Conservation (phyloP, 1,140 invertebrate genomes). For the Telenomus remus region DNA sequence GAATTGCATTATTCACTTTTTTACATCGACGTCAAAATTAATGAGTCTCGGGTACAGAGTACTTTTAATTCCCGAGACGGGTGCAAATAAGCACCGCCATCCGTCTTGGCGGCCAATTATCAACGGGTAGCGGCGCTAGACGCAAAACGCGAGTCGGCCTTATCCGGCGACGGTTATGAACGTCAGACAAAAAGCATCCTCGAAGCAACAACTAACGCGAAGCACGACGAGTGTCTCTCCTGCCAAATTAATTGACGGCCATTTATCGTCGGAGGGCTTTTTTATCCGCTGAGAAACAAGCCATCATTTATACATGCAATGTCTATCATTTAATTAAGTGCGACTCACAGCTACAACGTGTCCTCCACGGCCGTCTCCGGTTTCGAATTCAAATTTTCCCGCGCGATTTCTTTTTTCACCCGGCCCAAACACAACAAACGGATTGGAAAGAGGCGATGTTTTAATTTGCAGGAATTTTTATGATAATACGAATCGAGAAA, state of each 20-base stretch:
- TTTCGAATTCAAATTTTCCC: not conserved
- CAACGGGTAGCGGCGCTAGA: constrained; percentile 57
- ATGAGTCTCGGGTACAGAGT: constrained; percentile 62
- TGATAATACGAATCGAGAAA: constrained; percentile 40
- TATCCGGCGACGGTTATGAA: constrained; percentile 39
- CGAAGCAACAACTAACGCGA: constrained; percentile 26
- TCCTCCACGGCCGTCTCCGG: not conserved
- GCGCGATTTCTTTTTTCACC: no score
- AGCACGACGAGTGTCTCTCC: constrained; percentile 3
- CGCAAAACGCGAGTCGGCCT: constrained; percentile 33
- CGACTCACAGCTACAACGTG: not conserved
- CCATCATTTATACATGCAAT: constrained; percentile 7
- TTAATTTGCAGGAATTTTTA: constrained; percentile 45
- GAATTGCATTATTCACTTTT: constrained; percentile 53
- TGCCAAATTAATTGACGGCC: constrained; percentile 25
- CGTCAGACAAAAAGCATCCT: constrained; percentile 39
- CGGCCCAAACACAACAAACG: no score
- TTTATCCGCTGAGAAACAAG: not conserved
- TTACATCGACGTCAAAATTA: constrained; percentile 48
- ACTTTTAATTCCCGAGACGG: constrained; percentile 72
- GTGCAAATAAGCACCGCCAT: constrained; percentile 73
- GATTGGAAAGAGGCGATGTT: constrained; percentile 19
- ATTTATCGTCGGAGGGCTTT: constrained; percentile 19
- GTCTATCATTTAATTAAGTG: constrained; percentile 15
- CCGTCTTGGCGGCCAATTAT: constrained; percentile 73